Evolutionary conservation across 2,888 invertebrate species (phyloP).

Genomic region (Temnothorax unifasciatus): DNA sequence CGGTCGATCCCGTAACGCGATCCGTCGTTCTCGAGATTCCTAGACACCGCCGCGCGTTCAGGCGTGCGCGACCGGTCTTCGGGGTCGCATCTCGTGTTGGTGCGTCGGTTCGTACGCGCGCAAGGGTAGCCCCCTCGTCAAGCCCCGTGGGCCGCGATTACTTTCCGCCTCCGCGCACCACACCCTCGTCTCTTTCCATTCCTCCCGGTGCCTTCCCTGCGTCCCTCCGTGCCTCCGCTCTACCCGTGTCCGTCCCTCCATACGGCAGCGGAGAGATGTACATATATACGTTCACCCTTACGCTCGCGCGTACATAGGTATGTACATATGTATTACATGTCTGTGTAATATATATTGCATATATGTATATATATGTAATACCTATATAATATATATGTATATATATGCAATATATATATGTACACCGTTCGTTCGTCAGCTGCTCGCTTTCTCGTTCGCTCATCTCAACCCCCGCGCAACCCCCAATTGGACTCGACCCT

Average conservation of each 20-base stretch:
- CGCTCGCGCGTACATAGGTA: constrained; percentile 40
- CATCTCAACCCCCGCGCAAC: constrained; percentile 69
- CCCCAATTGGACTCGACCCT: constrained; percentile 69
- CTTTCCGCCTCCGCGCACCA: constrained; percentile 89
- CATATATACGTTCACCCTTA: constrained; percentile 66
- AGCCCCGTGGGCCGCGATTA: constrained; percentile 85
- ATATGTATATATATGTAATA: background rate
- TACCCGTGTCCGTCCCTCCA: constrained; percentile 70
- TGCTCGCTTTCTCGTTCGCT: constrained; percentile 85
- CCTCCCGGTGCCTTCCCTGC: constrained; percentile 83
- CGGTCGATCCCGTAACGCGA: constrained; percentile 58
- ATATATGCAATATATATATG: background rate
- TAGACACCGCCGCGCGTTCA: constrained; percentile 53
- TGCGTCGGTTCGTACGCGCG: constrained; percentile 51
- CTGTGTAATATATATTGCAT: too few relatives aligned
- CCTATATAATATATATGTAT: background rate
- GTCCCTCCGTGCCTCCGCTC: constrained; percentile 74
- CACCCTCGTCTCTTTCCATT: constrained; percentile 85
- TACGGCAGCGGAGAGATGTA: constrained; percentile 57
- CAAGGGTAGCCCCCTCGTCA: constrained; percentile 71
- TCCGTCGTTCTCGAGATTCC: constrained; percentile 60
- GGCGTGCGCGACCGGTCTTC: constrained; percentile 42
- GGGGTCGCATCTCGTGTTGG: constrained; percentile 56
- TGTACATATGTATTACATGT: background rate
- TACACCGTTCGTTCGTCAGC: constrained; percentile 80